Evolutionary conservation across 2,113 vertebrate genomes (phyloP).

Genomic region (Vimba vimba): DNA sequence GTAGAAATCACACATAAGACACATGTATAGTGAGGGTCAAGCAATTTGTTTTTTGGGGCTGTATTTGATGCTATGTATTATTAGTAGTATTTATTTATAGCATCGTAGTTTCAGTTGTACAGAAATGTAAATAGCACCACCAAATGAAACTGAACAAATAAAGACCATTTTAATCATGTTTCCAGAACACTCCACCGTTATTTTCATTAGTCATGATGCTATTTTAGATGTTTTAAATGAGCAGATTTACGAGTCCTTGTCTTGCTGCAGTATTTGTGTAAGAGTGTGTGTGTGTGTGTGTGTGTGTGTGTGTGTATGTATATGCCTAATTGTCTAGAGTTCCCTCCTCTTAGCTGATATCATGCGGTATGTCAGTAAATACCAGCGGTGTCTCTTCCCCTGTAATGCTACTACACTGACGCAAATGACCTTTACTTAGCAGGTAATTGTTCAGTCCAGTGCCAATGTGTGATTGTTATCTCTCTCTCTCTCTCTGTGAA

Average conservation of each 20-base stretch:
- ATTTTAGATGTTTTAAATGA: background rate
- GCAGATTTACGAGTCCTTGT: background rate
- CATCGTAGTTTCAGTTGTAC: too few species aligned
- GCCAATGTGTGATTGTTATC: conserved; percentile 90
- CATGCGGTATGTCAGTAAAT: conserved; percentile 49
- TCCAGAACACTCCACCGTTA: too few species aligned
- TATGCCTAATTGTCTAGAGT: background rate
- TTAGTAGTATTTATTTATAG: too few species aligned
- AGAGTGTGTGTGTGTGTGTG: background rate
- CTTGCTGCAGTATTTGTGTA: background rate
- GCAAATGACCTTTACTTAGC: conserved; percentile 87
- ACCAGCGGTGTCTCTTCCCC: conserved; percentile 36
- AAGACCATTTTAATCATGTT: too few species aligned
- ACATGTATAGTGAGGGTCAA: too few species aligned
- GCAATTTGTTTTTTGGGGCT: too few species aligned
- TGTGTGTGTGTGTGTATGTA: background rate
- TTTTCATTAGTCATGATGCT: background rate
- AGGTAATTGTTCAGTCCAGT: conserved; percentile 80
- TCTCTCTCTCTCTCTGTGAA: conserved; percentile 65
- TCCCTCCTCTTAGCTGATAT: conserved; percentile 36
- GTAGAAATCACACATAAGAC: too few species aligned
- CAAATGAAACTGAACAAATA: too few species aligned
- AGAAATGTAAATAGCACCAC: too few species aligned
- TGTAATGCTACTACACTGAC: conserved; percentile 48
- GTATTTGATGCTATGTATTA: too few species aligned